Conservation (phyloP, 2,888 invertebrate genomes). For the Pristionchus entomophagus region DNA sequence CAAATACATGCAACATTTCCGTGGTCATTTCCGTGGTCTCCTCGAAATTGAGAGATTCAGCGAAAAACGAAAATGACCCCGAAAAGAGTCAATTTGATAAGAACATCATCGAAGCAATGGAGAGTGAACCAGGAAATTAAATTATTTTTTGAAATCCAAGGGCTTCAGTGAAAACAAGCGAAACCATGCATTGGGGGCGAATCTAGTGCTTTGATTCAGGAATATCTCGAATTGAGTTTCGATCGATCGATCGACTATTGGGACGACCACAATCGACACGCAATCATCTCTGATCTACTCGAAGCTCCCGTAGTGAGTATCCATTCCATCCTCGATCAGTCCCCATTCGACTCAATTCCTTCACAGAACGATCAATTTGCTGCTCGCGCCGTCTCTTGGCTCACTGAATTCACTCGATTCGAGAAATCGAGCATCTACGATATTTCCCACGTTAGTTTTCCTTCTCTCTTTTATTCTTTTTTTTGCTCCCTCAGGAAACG, state of each 20-base stretch:
- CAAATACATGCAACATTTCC: conserved; percentile 61
- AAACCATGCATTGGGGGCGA: background rate
- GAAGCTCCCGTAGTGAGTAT: conserved; percentile 26
- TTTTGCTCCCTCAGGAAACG: conserved; percentile 64
- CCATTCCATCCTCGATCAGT: conserved; percentile 57
- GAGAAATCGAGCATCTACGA: conserved; percentile 73
- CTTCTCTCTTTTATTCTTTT: background rate
- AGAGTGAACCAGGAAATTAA: conserved; percentile 48
- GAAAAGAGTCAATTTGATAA: background rate
- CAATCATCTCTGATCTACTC: conserved; percentile 47
- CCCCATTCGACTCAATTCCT: conserved; percentile 51
- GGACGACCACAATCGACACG: conserved; percentile 51
- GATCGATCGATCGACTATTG: conserved; percentile 59
- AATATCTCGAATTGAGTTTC: conserved; percentile 60
- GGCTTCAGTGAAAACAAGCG: background rate
- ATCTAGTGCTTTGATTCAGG: conserved; percentile 21
- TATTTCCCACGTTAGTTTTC: conserved; percentile 65
- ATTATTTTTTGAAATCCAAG: background rate
- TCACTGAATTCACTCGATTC: conserved; percentile 73
- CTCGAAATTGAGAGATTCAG: background rate
- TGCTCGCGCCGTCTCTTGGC: conserved; percentile 70
- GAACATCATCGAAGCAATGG: conserved; percentile 36
- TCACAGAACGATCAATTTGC: conserved; percentile 71
- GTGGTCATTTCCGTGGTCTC: conserved; percentile 58
- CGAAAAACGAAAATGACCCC: background rate